Evolutionary conservation across 2,797 vertebrate species (phyloP).

Genomic region (Steatocranus sp.): DNA sequence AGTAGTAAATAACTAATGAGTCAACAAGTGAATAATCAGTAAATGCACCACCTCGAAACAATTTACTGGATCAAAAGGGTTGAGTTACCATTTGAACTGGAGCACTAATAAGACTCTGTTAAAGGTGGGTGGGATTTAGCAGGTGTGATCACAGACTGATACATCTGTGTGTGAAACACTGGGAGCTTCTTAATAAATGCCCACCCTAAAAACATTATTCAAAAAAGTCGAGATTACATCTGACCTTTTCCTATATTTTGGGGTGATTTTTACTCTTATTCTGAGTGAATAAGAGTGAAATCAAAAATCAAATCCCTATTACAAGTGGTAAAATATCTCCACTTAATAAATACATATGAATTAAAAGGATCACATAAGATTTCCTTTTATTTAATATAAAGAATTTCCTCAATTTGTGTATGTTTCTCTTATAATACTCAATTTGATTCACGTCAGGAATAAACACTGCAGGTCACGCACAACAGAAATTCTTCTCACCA

Average conservation of each 20-base stretch:
- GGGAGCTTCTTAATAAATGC: slow-evolving; percentile 12
- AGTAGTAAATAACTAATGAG: slow-evolving; percentile 16
- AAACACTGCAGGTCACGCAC: neutral
- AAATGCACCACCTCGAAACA: neutral
- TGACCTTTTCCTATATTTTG: neutral
- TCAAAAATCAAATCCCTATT: neutral
- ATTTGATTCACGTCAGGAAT: neutral
- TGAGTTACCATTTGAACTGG: slow-evolving; percentile 16
- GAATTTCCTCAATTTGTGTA: neutral
- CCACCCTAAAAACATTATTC: neutral
- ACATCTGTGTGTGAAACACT: slow-evolving; percentile 23
- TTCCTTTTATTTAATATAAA: neutral
- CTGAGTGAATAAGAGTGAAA: neutral
- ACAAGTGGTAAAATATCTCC: neutral
- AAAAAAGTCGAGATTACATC: neutral
- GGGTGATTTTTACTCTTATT: neutral
- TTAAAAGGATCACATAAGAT: neutral
- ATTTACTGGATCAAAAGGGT: slow-evolving; percentile 35
- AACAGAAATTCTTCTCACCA: neutral
- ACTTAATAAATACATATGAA: neutral
- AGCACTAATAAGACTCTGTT: slow-evolving; percentile 39
- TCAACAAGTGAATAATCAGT: slow-evolving; percentile 41
- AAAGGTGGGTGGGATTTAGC: slow-evolving; percentile 49
- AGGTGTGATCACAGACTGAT: slow-evolving; percentile 44
- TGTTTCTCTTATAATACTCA: neutral